Percentiles rank a stretch among this genome's conserved stretches.
Conservation (phyloP, 1,140 invertebrate species). For the Cydia splendana region DNA sequence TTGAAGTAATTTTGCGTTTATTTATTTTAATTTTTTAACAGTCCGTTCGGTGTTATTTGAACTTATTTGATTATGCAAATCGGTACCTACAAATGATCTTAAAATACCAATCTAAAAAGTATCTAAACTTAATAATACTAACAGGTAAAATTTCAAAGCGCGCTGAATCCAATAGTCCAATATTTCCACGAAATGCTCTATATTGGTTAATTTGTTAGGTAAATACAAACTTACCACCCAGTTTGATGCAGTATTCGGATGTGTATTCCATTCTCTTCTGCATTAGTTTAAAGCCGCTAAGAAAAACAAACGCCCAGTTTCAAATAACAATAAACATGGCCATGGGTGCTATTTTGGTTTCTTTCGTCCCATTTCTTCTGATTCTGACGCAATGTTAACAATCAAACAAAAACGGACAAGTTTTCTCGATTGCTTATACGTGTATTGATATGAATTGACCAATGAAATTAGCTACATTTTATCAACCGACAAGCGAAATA, state of each 20-base stretch:
- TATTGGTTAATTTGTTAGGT: too few species aligned
- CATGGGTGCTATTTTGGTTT: neutral
- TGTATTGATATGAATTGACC: neutral
- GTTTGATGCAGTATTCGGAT: neutral
- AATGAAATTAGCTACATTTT: neutral
- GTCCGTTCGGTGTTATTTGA: neutral
- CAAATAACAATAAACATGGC: conserved; percentile 18
- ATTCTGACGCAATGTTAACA: conserved; percentile 5
- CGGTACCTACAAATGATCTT: too few species aligned
- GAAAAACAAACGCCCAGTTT: conserved; percentile 22
- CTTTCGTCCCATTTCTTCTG: neutral
- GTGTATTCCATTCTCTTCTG: neutral
- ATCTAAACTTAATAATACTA: too few species aligned
- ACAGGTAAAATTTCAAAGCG: too few species aligned
- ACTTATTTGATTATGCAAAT: neutral
- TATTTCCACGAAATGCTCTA: neutral
- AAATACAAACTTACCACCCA: neutral
- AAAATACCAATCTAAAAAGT: too few species aligned
- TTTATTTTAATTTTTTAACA: neutral
- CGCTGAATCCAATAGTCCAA: too few species aligned
- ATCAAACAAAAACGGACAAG: neutral
- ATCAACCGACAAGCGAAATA: neutral
- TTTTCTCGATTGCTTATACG: neutral
- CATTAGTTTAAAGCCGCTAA: conserved; percentile 20
- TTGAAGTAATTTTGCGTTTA: too few species aligned